Evolutionary conservation across 2,113 vertebrate species (phyloP).

Genomic region (Lophius piscatorius): DNA sequence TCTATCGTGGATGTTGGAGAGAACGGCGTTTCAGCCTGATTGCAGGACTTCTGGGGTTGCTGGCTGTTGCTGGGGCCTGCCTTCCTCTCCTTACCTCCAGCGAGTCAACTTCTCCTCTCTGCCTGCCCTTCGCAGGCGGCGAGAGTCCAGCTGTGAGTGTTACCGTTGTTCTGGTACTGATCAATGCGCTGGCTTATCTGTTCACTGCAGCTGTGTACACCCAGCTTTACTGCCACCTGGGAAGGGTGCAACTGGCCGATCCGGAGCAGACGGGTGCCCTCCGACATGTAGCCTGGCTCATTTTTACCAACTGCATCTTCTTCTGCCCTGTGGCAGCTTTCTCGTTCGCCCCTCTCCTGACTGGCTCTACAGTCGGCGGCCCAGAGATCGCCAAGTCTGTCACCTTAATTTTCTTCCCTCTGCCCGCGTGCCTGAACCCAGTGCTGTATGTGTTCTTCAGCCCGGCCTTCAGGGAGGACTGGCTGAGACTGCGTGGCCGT

Average conservation of each 20-base stretch:
- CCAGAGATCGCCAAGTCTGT: constrained; percentile 96
- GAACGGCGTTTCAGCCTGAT: constrained; percentile 79
- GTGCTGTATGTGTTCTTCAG: constrained; percentile 97
- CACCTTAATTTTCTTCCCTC: constrained; percentile 93
- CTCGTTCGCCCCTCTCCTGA: constrained; percentile 91
- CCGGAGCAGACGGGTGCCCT: constrained; percentile 88
- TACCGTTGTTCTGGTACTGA: constrained; percentile 90
- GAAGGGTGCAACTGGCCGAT: constrained; percentile 89
- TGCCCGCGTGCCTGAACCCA: constrained; percentile 94
- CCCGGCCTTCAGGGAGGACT: constrained; percentile 95
- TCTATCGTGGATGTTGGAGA: constrained; percentile 68
- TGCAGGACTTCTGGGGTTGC: constrained; percentile 82
- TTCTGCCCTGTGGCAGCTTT: constrained; percentile 98
- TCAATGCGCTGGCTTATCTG: constrained; percentile 93
- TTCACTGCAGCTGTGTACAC: constrained; percentile 94
- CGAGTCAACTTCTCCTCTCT: constrained; percentile 89
- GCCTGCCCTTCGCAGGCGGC: constrained; percentile 92
- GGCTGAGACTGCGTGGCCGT: constrained; percentile 83
- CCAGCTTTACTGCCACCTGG: constrained; percentile 94
- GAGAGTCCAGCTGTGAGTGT: constrained; percentile 87
- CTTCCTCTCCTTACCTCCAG: constrained; percentile 85
- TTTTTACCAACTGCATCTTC: constrained; percentile 98
- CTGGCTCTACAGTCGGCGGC: constrained; percentile 82
- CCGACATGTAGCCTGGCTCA: constrained; percentile 95
- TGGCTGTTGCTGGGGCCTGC: constrained; percentile 85